Base-by-base conservation (phyloP, 2,797 vertebrate species). In the Pseudotriccus pelzelni region DNA sequence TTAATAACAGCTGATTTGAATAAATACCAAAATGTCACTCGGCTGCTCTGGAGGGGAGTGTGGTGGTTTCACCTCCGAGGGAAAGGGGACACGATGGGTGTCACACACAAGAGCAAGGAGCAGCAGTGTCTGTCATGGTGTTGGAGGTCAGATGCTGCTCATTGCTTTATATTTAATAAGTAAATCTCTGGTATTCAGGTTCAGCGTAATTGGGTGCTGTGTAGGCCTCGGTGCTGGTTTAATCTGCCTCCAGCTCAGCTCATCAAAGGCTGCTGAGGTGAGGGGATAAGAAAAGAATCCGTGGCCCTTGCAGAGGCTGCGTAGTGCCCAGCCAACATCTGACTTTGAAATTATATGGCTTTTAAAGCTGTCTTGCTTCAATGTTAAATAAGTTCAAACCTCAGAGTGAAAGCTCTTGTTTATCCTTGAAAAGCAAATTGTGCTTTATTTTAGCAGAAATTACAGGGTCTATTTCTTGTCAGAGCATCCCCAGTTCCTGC, bases 1-100 rank as follows among this genome's bases (percentile, higher is more conserved):
- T 86, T 96, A 96, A 91, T 82, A 88, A 81, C 94, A 77, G 74
- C 34, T 79, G 59, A 94, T 96, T 86, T 73, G 80, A 87, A 49
- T 73, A 84, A 86, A 73, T 53, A 43, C 59, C 2, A 0, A 11
- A 22, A 36, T 79, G 85, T 81, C 87, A 46, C 44, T 84, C 89
- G 15, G 84, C 55, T 69, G 24, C 63, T 78, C 75, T 32, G 72
- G 46, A 44, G 75, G 78, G 77, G 64, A 83, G 69, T 28, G 44
- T 4, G 14, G 28, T 11, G 69, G 32, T 30, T 72, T 92, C 63
- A 73, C 4, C 73, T 79, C 58, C 0, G 0, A 6, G 55, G 79
- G 79, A 76, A 68, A 9, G 47, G 49, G 56, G 74, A 67, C 68
- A 10, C 4, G 10, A 0, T 3, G 2, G 0, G 25, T 43, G 78